Base-by-base conservation (phyloP, 2,797 vertebrate genomes). In the Melanotaenia parkinsoni region DNA sequence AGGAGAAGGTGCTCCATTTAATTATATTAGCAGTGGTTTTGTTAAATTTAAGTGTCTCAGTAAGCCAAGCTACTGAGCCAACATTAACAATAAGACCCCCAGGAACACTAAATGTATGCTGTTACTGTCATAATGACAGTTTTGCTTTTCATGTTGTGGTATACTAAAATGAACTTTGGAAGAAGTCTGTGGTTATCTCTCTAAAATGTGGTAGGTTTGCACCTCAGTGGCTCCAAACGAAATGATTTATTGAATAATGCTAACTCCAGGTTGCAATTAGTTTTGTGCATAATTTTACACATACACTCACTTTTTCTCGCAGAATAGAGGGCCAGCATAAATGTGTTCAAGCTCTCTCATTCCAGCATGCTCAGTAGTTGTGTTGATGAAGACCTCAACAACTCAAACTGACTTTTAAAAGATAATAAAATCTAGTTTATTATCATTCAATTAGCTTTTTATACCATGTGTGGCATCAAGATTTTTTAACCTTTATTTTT, bases 371-470 rank as follows among this genome's bases (percentile, higher is more conserved):
- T 59, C 14, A n/a, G 43, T 45, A 26, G n/a, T 30, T 69, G 5
- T 10, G 56, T 79, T 77, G 77, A 82, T 58, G 59, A 70, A 38
- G 2, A 22, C 10, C n/a, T 10, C 9, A 50, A 2, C 47, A 6
- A 50, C 20, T n/a, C 9, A 22, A 50, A 6, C 47, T 50, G 9
- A 77, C 71, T 70, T 79, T 80, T 77, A 73, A 62, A 82, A 70
- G 75, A 86, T 50, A 76, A 74, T 14, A 30, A 32, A 81, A 74
- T 76, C 24, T 28, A n/a, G 40, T 77, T 81, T 72, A 80, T 81
- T 72, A 80, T 87, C 79, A 80, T 86, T 90, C 72, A 75, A 77
- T 75, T 73, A 58, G 60, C 70, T 63, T 77, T 62, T 71, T 58
- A 9, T 45, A 32, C 58, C 56, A 51, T 63, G 61, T 80, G 72